A percentile compares a stretch with the other conserved stretches of the same genome.
These are phyloP conservation scores for Tenualosa ilisha DNA, from an alignment of 2,797 vertebrate species.

Conservation along the genomic window DNA sequence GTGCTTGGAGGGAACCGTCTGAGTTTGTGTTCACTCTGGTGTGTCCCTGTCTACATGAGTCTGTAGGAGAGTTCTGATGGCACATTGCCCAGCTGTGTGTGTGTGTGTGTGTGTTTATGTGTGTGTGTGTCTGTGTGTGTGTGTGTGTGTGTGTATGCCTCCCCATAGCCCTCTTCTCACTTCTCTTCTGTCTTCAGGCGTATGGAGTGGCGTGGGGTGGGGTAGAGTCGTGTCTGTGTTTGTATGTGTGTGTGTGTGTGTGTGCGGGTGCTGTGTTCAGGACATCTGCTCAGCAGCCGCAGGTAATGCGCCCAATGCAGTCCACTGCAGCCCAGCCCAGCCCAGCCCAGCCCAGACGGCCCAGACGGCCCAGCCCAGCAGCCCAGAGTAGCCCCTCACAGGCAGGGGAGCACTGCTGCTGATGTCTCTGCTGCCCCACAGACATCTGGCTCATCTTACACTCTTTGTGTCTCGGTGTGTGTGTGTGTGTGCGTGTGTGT, in stretches of 20 bases:
- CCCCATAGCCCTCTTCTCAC: not conserved
- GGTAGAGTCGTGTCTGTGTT: not conserved
- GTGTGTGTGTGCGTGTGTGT: not conserved
- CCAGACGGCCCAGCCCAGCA: slow-evolving; percentile 62
- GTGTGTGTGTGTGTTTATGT: not conserved
- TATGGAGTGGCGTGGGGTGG: not conserved
- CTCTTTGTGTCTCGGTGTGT: slow-evolving; percentile 15
- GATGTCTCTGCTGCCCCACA: slow-evolving; percentile 44
- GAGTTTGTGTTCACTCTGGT: not conserved
- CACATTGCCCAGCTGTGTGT: slow-evolving; percentile 2
- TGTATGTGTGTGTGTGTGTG: not conserved
- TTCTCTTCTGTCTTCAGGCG: slow-evolving; percentile 1
- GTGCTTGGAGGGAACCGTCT: slow-evolving; percentile 4
- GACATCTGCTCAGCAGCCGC: slow-evolving; percentile 77
- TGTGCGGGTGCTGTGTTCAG: slow-evolving; percentile 61
- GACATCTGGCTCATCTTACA: slow-evolving; percentile 64
- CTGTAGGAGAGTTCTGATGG: slow-evolving; percentile 1
- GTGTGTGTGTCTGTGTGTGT: slow-evolving; percentile 17
- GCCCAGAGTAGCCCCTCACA: slow-evolving; percentile 9
- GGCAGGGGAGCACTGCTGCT: not conserved
- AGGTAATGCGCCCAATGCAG: slow-evolving; percentile 64
- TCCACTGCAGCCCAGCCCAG: slow-evolving; percentile 50
- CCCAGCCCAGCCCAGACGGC: slow-evolving; percentile 57
- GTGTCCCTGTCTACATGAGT: slow-evolving; percentile 11
- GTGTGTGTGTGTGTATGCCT: not conserved